Evolutionary conservation across 1,140 invertebrate species (phyloP).

Genomic region (Mizuhopecten yessoensis): DNA sequence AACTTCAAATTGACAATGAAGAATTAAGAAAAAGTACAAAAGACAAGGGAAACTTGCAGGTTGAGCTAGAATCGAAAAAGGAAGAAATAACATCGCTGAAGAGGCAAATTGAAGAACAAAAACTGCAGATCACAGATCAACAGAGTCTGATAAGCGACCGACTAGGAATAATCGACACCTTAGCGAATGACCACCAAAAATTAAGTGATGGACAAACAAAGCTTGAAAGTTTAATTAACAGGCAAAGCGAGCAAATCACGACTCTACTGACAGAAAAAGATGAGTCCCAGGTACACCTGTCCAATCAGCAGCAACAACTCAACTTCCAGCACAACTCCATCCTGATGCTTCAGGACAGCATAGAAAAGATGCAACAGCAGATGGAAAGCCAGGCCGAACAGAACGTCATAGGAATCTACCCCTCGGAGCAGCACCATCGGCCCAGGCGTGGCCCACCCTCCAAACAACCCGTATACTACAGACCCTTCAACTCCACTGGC

Average conservation of each 20-base stretch:
- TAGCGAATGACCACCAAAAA: constrained; percentile 64
- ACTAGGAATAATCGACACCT: constrained; percentile 64
- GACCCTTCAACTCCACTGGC: constrained; percentile 66
- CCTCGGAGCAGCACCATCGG: constrained; percentile 45
- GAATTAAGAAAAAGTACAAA: constrained; percentile 61
- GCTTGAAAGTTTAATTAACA: constrained; percentile 56
- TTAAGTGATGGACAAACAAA: constrained; percentile 68
- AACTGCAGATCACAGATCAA: constrained; percentile 63
- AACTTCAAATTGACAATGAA: constrained; percentile 71
- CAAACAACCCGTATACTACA: constrained; percentile 49
- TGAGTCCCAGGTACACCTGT: constrained; percentile 61
- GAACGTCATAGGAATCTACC: constrained; percentile 49
- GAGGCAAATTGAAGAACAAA: constrained; percentile 63
- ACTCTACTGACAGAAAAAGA: constrained; percentile 63
- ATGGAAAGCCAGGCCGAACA: constrained; percentile 53
- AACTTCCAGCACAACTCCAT: constrained; percentile 69
- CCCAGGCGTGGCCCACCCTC: constrained; percentile 43
- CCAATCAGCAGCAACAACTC: constrained; percentile 66
- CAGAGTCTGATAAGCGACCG: constrained; percentile 65
- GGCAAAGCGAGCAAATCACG: constrained; percentile 63
- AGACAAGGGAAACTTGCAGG: constrained; percentile 63
- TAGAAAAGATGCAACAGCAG: constrained; percentile 63
- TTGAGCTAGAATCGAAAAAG: constrained; percentile 63
- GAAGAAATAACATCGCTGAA: constrained; percentile 63
- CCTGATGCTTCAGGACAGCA: constrained; percentile 67